A percentile compares a stretch with the other conserved stretches of the same genome.
Conservation (phyloP, 2,113 vertebrate genomes). For the Edolisoma coerulescens region DNA sequence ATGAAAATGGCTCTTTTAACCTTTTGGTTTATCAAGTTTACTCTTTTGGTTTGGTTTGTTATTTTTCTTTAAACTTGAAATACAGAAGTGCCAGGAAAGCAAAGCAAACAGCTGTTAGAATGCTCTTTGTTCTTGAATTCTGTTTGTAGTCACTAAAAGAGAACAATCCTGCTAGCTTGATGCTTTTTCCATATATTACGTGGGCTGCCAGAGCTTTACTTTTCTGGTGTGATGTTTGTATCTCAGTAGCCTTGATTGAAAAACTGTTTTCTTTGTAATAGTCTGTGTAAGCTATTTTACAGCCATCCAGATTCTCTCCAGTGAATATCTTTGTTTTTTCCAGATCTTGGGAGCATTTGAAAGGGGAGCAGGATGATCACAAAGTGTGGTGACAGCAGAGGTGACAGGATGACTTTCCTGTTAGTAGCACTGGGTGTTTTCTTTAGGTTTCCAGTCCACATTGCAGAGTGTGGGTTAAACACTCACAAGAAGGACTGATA, state of each 20-base stretch:
- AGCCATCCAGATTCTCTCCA: not conserved
- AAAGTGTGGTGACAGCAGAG: not conserved
- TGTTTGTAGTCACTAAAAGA: slow-evolving; percentile 38
- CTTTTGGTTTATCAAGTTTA: not conserved
- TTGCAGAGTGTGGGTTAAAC: not conserved
- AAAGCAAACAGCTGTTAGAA: slow-evolving; percentile 20
- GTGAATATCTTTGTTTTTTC: not conserved
- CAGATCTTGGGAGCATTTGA: not conserved
- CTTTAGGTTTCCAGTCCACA: not conserved
- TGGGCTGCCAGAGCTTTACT: not conserved
- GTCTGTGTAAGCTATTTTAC: not conserved
- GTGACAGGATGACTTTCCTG: not conserved
- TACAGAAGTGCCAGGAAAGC: not conserved
- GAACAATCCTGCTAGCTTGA: not conserved
- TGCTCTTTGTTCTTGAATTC: slow-evolving; percentile 39
- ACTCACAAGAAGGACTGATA: not conserved
- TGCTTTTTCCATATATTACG: not conserved
- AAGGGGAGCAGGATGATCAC: not conserved
- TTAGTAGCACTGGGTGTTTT: not conserved
- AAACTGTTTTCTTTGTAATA: not conserved
- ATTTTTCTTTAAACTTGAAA: not conserved
- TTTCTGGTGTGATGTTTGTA: not conserved
- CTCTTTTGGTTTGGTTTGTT: not conserved
- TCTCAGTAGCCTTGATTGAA: not conserved
- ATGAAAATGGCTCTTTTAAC: not conserved